phyloP scores from a whole-genome alignment of 1,140 invertebrate species.

The Drosophila auraria region DNA sequence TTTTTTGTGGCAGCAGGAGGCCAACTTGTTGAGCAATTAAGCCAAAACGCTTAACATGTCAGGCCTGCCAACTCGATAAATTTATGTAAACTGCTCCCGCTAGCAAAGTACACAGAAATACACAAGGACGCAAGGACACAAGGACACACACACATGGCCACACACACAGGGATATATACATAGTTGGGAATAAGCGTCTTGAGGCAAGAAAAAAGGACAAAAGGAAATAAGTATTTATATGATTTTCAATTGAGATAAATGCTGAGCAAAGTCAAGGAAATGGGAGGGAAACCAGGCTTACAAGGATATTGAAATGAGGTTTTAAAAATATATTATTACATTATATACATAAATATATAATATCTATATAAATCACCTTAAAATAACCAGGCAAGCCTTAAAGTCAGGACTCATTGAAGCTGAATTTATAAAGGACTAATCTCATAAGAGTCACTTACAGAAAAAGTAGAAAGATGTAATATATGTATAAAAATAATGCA shows the following conservation, averaged over 20 bases:
- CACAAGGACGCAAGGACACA: constrained; percentile 39
- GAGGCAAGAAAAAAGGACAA: background rate
- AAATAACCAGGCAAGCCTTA: background rate
- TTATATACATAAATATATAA: background rate
- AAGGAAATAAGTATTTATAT: constrained; percentile 12
- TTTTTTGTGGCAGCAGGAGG: constrained; percentile 47
- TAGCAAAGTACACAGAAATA: constrained; percentile 19
- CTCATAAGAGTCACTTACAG: background rate
- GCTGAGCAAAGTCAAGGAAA: background rate
- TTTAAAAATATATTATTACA: background rate
- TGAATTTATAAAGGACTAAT: background rate
- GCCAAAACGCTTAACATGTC: constrained; percentile 48
- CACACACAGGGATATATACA: background rate
- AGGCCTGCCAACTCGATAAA: constrained; percentile 53
- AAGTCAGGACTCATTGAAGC: background rate
- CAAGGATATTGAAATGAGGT: background rate
- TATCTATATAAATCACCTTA: too few species aligned
- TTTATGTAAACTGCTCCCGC: constrained; percentile 51
- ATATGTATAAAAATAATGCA: background rate
- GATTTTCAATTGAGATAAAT: constrained; percentile 9
- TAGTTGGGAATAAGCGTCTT: background rate
- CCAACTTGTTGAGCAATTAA: constrained; percentile 82
- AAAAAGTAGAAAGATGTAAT: background rate
- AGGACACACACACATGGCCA: constrained; percentile 9
- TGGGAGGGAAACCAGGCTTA: too few species aligned